Evolutionary conservation across 1,140 invertebrate genomes (phyloP).

Genomic region (Nasonia giraulti): DNA sequence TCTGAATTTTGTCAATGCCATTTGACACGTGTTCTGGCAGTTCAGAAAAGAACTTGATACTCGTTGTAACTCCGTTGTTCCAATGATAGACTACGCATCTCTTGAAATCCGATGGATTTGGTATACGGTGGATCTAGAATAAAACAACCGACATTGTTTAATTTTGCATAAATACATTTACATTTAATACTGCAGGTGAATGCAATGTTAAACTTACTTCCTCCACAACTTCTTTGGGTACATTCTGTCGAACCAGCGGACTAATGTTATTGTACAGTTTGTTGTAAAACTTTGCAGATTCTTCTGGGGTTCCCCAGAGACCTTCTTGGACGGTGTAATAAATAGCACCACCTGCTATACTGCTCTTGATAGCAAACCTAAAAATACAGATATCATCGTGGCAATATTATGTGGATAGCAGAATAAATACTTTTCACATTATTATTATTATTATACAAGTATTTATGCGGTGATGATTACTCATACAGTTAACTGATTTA

Average conservation of each 20-base stretch:
- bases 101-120: slow-evolving; percentile 48
- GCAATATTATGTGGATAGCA: background rate
- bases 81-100: slow-evolving; percentile 45
- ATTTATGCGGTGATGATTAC: background rate
- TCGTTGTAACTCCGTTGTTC: slow-evolving; percentile 54
- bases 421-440: background rate
- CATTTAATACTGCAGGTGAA: background rate
- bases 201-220: slow-evolving; percentile 56
- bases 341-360: slow-evolving; percentile 61
- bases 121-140: slow-evolving; percentile 28
- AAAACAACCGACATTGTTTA: background rate
- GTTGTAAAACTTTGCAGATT: slow-evolving; percentile 63
- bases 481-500: background rate
- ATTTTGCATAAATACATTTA: background rate
- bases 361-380: slow-evolving; percentile 64
- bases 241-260: slow-evolving; percentile 63
- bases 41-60: slow-evolving; percentile 53
- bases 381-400: slow-evolving; percentile 51
- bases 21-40: slow-evolving; percentile 52
- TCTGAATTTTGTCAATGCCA: slow-evolving; percentile 49
- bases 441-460: background rate
- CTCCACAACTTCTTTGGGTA: slow-evolving; percentile 59
- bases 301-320: slow-evolving; percentile 66
- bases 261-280: slow-evolving; percentile 62
- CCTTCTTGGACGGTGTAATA: slow-evolving; percentile 66